Conservation (phyloP, 2,888 invertebrate species). For the Dicycla oo region DNA sequence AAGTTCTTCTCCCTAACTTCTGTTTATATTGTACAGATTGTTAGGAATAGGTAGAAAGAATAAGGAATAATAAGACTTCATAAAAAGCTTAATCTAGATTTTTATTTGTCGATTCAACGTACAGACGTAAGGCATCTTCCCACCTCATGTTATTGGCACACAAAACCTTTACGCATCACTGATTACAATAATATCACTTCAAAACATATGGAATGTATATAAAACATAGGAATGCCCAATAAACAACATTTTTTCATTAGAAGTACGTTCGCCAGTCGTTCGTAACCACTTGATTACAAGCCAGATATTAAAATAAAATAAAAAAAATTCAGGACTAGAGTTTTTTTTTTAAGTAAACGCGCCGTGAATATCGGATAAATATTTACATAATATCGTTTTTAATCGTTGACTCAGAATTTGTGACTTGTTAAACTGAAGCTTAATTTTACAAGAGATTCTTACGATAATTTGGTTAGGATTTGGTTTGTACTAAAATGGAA, state of each 20-base stretch:
- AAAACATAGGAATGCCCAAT: slow-evolving; percentile 83
- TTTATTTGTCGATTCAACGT: slow-evolving; percentile 90
- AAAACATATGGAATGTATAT: slow-evolving; percentile 85
- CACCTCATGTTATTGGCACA: slow-evolving; percentile 88
- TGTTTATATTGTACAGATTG: not conserved
- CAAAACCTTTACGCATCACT: slow-evolving; percentile 80
- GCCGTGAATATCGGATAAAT: slow-evolving; percentile 81
- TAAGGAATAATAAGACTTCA: slow-evolving; percentile 75
- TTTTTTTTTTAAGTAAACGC: slow-evolving; percentile 85
- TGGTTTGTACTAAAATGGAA: slow-evolving; percentile 78
- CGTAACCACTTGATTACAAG: slow-evolving; percentile 77
- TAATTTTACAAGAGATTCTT: slow-evolving; percentile 76
- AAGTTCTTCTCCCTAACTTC: slow-evolving; percentile 11
- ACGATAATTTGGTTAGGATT: slow-evolving; percentile 81
- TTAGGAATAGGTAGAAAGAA: slow-evolving; percentile 16
- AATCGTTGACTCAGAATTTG: slow-evolving; percentile 80
- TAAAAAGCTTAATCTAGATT: slow-evolving; percentile 88
- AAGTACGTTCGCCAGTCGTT: slow-evolving; percentile 76
- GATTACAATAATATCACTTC: slow-evolving; percentile 82
- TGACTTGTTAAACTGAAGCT: slow-evolving; percentile 75
- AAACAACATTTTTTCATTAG: slow-evolving; percentile 70
- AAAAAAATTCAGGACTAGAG: slow-evolving; percentile 85
- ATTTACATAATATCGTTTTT: slow-evolving; percentile 72
- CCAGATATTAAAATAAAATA: slow-evolving; percentile 80
- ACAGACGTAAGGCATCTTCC: slow-evolving; percentile 89